A percentile compares a stretch with the other conserved stretches of the same genome.
Conservation (phyloP, 92 coral and sea anemone species). For the Heliopora coerulea region DNA sequence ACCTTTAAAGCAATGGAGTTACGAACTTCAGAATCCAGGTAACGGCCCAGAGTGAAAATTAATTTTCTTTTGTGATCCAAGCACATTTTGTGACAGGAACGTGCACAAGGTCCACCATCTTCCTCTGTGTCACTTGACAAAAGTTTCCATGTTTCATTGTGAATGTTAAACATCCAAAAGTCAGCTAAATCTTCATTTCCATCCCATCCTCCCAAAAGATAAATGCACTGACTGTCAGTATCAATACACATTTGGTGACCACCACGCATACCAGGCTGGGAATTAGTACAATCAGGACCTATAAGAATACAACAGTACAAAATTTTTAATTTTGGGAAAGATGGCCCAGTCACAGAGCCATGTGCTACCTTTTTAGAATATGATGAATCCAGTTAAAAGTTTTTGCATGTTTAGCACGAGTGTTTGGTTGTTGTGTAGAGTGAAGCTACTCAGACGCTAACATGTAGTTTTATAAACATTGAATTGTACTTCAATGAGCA, state of each 20-base stretch:
- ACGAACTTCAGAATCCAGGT: conserved; percentile 87
- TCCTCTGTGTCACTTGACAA: conserved; percentile 85
- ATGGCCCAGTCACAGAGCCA: no score
- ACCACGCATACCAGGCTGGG: conserved; percentile 95
- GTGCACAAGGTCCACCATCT: conserved; percentile 96
- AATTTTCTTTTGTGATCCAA: conserved; percentile 78
- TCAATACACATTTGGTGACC: conserved; percentile 99
- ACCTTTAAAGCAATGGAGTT: conserved; percentile 86
- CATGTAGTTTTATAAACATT: no score
- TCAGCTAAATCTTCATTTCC: conserved; percentile 88
- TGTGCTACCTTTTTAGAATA: no score
- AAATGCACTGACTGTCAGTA: conserved; percentile 75
- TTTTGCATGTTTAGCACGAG: no score
- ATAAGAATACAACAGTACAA: not conserved
- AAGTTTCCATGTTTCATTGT: conserved; percentile 70
- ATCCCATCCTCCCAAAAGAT: conserved; percentile 97
- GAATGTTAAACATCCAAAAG: conserved; percentile 85
- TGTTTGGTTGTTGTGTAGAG: no score
- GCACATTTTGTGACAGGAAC: conserved; percentile 97
- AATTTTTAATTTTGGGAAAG: no score
- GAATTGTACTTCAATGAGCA: no score
- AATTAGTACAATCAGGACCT: conserved; percentile 42
- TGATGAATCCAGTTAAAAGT: no score
- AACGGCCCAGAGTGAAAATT: conserved; percentile 89
- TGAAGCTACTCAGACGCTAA: no score